phyloP scores from a whole-genome alignment of 2,888 invertebrate genomes.

The Drosophila eohydei region DNA sequence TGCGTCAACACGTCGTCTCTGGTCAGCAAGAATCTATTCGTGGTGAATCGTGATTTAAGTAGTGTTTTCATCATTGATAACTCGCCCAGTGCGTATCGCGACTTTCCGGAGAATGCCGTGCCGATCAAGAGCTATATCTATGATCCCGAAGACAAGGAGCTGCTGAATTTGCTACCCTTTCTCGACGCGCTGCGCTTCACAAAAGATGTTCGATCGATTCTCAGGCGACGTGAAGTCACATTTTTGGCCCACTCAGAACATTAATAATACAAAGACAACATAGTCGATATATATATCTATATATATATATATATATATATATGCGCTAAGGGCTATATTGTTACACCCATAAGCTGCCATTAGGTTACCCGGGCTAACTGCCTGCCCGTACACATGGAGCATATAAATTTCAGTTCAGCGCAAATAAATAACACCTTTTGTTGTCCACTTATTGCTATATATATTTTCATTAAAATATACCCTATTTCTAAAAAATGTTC shows the following conservation, averaged over 20 bases:
- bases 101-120: constrained; percentile 58
- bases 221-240: constrained; percentile 36
- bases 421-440: constrained; percentile 3
- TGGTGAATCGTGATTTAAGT: constrained; percentile 41
- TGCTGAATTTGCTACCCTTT: constrained; percentile 64
- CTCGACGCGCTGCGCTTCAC: constrained; percentile 68
- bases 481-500: no score
- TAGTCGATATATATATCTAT: no score
- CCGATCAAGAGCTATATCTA: constrained; percentile 63
- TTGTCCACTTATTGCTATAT: background rate
- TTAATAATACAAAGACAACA: background rate
- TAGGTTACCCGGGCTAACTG: background rate
- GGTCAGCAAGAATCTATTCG: constrained; percentile 50
- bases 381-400: background rate
- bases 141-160: constrained; percentile 52
- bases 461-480: no score
- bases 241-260: background rate
- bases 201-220: constrained; percentile 57
- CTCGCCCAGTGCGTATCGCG: constrained; percentile 59
- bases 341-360: background rate
- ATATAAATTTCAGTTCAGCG: constrained; percentile 8
- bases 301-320: no score
- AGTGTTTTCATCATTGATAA: constrained; percentile 61
- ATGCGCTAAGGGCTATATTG: background rate
- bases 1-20: constrained; percentile 25